Percentiles rank a stretch among this genome's conserved stretches.
These are phyloP conservation scores for Omphaloscelis lunosa DNA, from an alignment of 2,888 invertebrate species.

Conservation along the genomic window DNA sequence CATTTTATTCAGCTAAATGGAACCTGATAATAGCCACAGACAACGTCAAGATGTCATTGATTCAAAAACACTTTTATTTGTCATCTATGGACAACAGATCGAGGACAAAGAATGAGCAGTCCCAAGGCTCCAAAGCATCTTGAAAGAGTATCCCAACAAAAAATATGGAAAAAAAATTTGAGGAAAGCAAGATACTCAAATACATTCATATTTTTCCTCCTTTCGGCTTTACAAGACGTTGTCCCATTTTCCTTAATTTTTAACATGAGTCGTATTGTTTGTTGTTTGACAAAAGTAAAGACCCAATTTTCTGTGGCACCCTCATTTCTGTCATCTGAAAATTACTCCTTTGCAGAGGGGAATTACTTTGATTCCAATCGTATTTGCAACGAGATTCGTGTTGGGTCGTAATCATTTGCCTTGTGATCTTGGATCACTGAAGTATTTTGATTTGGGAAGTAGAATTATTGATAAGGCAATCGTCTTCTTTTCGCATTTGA, in stretches of 20 bases:
- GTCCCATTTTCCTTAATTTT: conserved; percentile 46
- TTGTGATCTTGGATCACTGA: conserved; percentile 43
- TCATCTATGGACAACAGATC: not conserved
- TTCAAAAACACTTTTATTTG: not conserved
- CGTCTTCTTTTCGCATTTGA: not conserved
- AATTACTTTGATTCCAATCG: conserved; percentile 44
- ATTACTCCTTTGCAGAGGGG: conserved; percentile 45
- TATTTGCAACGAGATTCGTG: conserved; percentile 9
- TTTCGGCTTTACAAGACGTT: conserved; percentile 10
- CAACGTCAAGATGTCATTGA: not conserved
- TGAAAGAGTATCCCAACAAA: conserved; percentile 16
- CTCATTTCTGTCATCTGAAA: conserved; percentile 41
- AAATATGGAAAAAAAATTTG: conserved; percentile 30
- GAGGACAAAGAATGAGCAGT: not conserved
- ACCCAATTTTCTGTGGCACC: conserved; percentile 40
- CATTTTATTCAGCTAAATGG: not conserved
- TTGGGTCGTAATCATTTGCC: conserved; percentile 26
- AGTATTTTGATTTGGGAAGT: conserved; percentile 24
- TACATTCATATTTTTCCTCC: conserved; percentile 22
- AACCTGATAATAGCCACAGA: not conserved
- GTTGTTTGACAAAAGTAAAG: conserved; percentile 39
- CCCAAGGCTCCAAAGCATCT: conserved; percentile 4
- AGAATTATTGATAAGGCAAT: conserved; percentile 32
- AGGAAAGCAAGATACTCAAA: conserved; percentile 22
- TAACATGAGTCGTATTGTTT: conserved; percentile 53